A percentile compares a stretch with the other conserved stretches of the same genome.
Evolutionary conservation across 2,113 vertebrate genomes (phyloP).

Genomic region (Tyrannus savana): DNA sequence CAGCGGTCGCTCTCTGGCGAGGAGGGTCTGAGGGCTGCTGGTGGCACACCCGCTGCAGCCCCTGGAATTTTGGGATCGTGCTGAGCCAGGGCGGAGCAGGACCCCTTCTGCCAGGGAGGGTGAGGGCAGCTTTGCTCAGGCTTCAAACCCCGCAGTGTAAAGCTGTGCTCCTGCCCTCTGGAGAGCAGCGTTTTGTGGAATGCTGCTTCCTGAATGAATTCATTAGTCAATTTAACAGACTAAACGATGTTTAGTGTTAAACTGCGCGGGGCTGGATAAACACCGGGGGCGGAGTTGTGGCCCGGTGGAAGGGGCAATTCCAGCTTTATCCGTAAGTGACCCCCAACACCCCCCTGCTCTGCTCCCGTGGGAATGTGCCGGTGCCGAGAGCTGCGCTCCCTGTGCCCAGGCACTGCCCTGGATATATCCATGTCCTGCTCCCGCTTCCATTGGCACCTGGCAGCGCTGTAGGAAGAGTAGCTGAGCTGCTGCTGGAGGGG

Average conservation of each 20-base stretch:
- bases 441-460: rapidly evolving
- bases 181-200: slow-evolving; percentile 2
- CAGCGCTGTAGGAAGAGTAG: neutral
- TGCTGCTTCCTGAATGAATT: slow-evolving; percentile 23
- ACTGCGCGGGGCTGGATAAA: neutral
- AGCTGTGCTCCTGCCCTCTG: neutral
- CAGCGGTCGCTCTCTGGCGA: rapidly evolving
- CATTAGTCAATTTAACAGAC: slow-evolving; percentile 13
- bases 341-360: rapidly evolving
- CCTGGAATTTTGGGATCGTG: rapidly evolving
- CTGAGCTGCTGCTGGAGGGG: neutral
- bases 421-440: neutral
- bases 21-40: neutral
- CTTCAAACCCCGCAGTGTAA: neutral
- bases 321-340: rapidly evolving
- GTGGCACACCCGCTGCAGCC: rapidly evolving
- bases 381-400: neutral
- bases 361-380: neutral
- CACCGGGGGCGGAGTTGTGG: neutral
- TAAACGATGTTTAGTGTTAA: neutral
- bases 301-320: rapidly evolving
- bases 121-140: neutral
- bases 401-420: rapidly evolving
- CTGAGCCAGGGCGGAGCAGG: rapidly evolving
- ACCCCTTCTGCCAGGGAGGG: neutral